Evolutionary conservation across 2,797 vertebrate genomes (phyloP), one percentile per base, ranked within the genome.

Genomic region (Scleropages formosus): DNA sequence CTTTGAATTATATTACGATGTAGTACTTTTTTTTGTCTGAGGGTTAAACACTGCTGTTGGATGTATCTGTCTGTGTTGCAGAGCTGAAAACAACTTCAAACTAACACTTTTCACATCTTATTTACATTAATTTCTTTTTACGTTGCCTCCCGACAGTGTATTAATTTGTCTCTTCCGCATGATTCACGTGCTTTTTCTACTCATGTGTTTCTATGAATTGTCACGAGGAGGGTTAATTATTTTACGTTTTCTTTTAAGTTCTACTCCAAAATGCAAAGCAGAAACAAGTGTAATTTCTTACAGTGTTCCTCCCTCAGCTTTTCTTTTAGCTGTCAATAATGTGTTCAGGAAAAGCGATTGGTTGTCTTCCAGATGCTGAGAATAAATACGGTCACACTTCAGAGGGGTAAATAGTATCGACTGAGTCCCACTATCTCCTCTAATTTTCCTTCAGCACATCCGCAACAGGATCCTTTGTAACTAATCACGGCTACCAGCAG

Each of bases 301-400:
- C 89, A 89, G 90, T 88, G 87, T 86, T 85, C 86, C 86, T 87
- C 90, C 88, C 92, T 90, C 91, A 89, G 92, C 89, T 90, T 83
- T 90, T 93, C 86, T 85, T 75, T 63, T 78, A 83, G 79, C 86
- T 87, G 90, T 93, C 93, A 91, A 95, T 95, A 94, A 85, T n/a
- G 70, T 71, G 67, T 84, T 31, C 49, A 78, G 83, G 79, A 85
- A 87, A 90, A 90, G 89, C 85, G 91, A 92, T 93, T 88, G 84
- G 92, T 91, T 91, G 88, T 91, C 90, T 89, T 91, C 89, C 83
- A 86, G 88, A 80, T 82, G 78, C 90, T 90, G 91, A 92, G 92
- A 88, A 90, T 91, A 91, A 93, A 94, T 91, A 89, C 88, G 91
- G 90, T 89, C 87, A 78, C 88, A 86, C 89, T 89, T 88, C 77